These are phyloP conservation scores for Poecilus cupreus DNA, from an alignment of 2,888 invertebrate species.

Conservation along the genomic window DNA sequence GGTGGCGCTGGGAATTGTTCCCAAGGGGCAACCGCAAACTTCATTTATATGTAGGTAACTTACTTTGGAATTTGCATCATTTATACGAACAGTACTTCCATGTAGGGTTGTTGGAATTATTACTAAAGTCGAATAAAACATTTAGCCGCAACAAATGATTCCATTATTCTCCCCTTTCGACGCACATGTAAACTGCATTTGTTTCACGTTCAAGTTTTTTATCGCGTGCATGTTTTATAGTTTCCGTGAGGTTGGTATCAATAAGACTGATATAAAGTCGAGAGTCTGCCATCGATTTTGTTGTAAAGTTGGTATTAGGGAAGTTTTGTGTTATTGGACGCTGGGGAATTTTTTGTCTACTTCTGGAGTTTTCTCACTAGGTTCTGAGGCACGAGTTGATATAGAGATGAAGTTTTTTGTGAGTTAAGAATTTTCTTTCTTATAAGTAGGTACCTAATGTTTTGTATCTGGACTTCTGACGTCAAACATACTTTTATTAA, in stretches of 20 bases:
- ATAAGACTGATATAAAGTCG: constrained; percentile 22
- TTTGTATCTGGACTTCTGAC: too few relatives aligned
- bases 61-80: too few relatives aligned
- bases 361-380: constrained; percentile 12
- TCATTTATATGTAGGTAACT: constrained; percentile 9
- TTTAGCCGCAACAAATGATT: too few relatives aligned
- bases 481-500: too few relatives aligned
- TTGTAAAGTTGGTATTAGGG: constrained; percentile 21
- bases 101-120: too few relatives aligned
- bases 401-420: constrained; percentile 8
- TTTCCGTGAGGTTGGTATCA: constrained; percentile 6
- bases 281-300: constrained; percentile 16
- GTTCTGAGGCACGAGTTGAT: constrained; percentile 18
- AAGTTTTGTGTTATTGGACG: constrained; percentile 27
- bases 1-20: not conserved
- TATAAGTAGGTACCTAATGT: not conserved
- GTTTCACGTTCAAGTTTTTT: constrained; percentile 2
- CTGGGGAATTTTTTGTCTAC: constrained; percentile 24
- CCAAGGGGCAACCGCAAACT: not conserved
- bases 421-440: not conserved
- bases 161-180: not conserved
- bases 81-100: too few relatives aligned
- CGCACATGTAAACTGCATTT: not conserved
- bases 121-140: too few relatives aligned
- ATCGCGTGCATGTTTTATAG: not conserved